These are phyloP conservation scores for Cylindroiulus punctatus DNA, from an alignment of 2,888 invertebrate genomes.

Conservation along the genomic window DNA sequence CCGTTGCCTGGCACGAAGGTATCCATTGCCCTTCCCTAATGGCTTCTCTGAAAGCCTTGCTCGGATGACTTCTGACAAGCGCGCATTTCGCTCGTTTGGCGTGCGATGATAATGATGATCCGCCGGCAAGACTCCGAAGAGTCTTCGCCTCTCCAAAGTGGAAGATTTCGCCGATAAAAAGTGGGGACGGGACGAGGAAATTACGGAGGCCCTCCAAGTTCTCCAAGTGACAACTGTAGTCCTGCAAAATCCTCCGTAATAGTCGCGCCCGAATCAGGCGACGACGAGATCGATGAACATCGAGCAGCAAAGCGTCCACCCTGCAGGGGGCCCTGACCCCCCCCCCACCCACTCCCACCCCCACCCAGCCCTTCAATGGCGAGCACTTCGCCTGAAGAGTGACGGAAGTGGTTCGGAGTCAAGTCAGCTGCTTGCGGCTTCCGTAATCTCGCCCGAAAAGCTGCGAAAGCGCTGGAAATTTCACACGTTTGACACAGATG, in stretches of 20 bases:
- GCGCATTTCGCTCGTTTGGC: neutral
- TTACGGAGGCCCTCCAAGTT: neutral
- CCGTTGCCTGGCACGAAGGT: neutral
- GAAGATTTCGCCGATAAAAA: neutral
- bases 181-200: neutral
- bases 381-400: constrained; percentile 44
- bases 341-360: neutral
- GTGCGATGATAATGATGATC: constrained; percentile 43
- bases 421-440: constrained; percentile 15
- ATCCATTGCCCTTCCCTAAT: neutral
- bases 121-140: neutral
- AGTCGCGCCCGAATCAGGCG: neutral
- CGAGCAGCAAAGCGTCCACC: too few species aligned
- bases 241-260: constrained; percentile 16
- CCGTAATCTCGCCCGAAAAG: constrained; percentile 31
- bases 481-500: constrained; percentile 19
- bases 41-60: neutral
- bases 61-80: constrained; percentile 12
- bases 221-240: constrained; percentile 21
- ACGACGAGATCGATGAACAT: too few species aligned
- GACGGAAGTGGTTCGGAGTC: constrained; percentile 43
- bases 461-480: constrained; percentile 19
- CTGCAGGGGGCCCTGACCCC: too few species aligned
- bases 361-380: neutral
- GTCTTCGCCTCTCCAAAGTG: neutral